These are phyloP conservation scores for Paratilapia polleni DNA, from an alignment of 2,113 vertebrate genomes.

Conservation along the genomic window DNA sequence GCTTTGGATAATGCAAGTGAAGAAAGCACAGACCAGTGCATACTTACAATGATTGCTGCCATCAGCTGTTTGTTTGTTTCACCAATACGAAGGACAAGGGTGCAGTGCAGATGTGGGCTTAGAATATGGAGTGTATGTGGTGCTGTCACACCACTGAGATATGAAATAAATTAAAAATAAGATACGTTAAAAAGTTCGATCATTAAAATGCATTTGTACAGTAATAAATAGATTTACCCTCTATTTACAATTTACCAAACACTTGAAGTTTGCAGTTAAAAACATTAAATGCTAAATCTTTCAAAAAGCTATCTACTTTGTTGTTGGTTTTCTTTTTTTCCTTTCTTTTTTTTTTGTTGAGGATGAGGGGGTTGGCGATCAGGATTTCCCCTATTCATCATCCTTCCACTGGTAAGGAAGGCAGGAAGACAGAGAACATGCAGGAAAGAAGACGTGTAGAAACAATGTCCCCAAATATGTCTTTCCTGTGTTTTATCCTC, in stretches of 20 bases:
- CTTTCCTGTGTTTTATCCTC: conserved; percentile 47
- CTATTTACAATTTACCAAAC: conserved; percentile 65
- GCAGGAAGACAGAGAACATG: conserved; percentile 39
- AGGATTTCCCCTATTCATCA: conserved; percentile 36
- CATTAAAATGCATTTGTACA: conserved; percentile 60
- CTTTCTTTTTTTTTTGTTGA: conserved; percentile 30
- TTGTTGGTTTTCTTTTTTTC: not conserved
- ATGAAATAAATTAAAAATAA: conserved; percentile 65
- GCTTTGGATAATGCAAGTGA: conserved; percentile 15
- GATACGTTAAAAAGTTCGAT: conserved; percentile 46
- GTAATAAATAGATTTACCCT: conserved; percentile 74
- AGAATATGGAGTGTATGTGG: conserved; percentile 29
- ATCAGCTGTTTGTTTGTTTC: conserved; percentile 9
- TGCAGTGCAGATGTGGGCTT: conserved; percentile 4
- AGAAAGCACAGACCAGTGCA: not conserved
- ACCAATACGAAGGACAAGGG: not conserved
- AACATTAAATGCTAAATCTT: conserved; percentile 51
- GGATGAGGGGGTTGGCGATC: conserved; percentile 55
- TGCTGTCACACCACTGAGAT: conserved; percentile 14
- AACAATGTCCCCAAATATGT: conserved; percentile 29
- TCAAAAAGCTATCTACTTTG: conserved; percentile 29
- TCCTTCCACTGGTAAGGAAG: conserved; percentile 30
- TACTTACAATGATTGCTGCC: not conserved
- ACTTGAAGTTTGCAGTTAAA: conserved; percentile 41
- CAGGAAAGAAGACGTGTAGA: conserved; percentile 22